Evolutionary conservation across 2,888 invertebrate species (phyloP).

Genomic region (Eremobia ochroleuca): DNA sequence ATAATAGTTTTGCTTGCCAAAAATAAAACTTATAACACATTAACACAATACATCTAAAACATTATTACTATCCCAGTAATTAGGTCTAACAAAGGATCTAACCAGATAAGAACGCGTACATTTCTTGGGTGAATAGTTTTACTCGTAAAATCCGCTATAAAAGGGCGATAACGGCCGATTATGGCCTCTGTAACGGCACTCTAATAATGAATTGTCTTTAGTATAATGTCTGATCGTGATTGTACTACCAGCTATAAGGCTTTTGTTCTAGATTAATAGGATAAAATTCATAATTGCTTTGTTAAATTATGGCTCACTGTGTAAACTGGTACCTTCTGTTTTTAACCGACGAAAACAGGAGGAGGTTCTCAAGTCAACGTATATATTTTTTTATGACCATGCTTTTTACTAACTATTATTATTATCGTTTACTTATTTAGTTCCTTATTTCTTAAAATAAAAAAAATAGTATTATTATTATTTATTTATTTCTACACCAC

Average conservation of each 20-base stretch:
- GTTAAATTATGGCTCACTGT: constrained; percentile 61
- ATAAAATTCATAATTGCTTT: constrained; percentile 73
- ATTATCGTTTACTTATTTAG: not conserved
- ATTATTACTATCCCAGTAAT: constrained; percentile 72
- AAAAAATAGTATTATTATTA: not conserved
- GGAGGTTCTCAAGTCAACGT: not conserved
- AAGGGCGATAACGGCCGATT: constrained; percentile 91
- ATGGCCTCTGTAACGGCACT: constrained; percentile 87
- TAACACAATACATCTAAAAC: constrained; percentile 25
- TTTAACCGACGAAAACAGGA: not conserved
- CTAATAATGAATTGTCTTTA: constrained; percentile 91
- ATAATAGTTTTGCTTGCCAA: too few relatives aligned
- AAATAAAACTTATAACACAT: constrained; percentile 2
- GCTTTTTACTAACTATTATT: too few relatives aligned
- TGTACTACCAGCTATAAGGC: constrained; percentile 76
- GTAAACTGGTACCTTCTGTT: constrained; percentile 26
- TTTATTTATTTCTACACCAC: not conserved
- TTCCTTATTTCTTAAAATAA: not conserved
- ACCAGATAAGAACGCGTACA: constrained; percentile 84
- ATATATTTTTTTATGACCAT: not conserved
- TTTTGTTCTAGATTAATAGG: constrained; percentile 80
- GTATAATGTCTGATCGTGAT: constrained; percentile 87
- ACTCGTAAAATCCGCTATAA: constrained; percentile 90
- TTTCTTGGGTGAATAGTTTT: constrained; percentile 90
- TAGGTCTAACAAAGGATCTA: constrained; percentile 82